These are phyloP conservation scores for Eulemur rufifrons DNA, from an alignment of 2,113 vertebrate genomes.

Conservation along the genomic window DNA sequence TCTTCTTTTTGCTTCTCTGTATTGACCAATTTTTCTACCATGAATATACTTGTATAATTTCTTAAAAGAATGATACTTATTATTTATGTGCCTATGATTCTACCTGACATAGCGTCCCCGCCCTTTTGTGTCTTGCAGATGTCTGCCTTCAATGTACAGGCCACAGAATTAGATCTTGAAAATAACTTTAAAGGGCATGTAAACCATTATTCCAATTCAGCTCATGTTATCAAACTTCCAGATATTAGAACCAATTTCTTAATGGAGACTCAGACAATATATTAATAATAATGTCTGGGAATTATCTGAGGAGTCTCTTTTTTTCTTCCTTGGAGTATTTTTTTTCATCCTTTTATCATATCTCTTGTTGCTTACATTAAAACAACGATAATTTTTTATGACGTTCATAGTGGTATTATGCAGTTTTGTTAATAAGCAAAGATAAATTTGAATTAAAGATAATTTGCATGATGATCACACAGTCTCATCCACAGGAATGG, in stretches of 20 bases:
- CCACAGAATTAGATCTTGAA: neutral
- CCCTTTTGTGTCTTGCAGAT: neutral
- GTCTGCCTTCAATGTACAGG: neutral
- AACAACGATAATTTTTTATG: neutral
- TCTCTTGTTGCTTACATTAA: neutral
- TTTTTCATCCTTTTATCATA: neutral
- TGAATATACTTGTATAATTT: neutral
- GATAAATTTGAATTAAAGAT: neutral
- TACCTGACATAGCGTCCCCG: neutral
- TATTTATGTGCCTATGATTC: neutral
- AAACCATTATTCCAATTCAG: neutral
- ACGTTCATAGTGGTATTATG: neutral
- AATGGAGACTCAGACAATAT: neutral
- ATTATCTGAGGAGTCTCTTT: neutral
- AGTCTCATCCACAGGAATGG: neutral
- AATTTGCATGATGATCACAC: neutral
- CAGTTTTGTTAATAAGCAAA: neutral
- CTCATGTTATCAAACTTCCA: neutral
- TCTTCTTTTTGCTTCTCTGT: neutral
- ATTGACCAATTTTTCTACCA: neutral
- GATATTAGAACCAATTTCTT: neutral
- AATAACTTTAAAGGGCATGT: neutral
- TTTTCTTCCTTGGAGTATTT: neutral
- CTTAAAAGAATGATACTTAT: neutral
- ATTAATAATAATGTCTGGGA: neutral